phyloP scores from a whole-genome alignment of 2,113 vertebrate genomes.

The Mohoua ochrocephala region DNA sequence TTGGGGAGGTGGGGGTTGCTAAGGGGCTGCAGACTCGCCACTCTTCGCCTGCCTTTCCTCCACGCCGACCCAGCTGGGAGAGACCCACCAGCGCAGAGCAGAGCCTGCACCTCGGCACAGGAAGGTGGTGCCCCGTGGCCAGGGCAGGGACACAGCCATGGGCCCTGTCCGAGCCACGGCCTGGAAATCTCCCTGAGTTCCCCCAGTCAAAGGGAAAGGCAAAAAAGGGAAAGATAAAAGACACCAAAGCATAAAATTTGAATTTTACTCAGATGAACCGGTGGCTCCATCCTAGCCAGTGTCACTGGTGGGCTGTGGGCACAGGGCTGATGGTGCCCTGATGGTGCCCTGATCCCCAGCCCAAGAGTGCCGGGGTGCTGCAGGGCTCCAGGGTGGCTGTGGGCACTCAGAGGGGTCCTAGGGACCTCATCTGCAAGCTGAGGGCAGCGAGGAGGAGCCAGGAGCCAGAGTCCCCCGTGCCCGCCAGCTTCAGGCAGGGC shows the following conservation, averaged over 20 bases:
- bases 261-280: neutral
- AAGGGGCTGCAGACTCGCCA: neutral
- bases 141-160: rapidly evolving
- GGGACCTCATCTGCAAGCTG: neutral
- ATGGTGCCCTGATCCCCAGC: neutral
- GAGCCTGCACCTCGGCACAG: rapidly evolving
- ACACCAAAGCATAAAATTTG: neutral
- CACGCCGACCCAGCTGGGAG: rapidly evolving
- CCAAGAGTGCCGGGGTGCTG: neutral
- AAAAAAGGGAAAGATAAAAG: neutral
- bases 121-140: rapidly evolving
- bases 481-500: neutral
- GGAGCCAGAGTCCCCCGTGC: neutral
- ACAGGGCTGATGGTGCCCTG: neutral
- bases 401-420: neutral
- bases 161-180: rapidly evolving
- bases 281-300: neutral
- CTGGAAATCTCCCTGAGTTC: neutral
- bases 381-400: neutral
- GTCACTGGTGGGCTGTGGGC: neutral
- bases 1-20: neutral
- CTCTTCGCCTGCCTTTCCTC: neutral
- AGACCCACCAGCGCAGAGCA: rapidly evolving
- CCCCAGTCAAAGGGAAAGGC: neutral
- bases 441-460: rapidly evolving